Evolutionary conservation across 64 coral and sea anemone species (phyloP).

Genomic region (Montipora sp.): DNA sequence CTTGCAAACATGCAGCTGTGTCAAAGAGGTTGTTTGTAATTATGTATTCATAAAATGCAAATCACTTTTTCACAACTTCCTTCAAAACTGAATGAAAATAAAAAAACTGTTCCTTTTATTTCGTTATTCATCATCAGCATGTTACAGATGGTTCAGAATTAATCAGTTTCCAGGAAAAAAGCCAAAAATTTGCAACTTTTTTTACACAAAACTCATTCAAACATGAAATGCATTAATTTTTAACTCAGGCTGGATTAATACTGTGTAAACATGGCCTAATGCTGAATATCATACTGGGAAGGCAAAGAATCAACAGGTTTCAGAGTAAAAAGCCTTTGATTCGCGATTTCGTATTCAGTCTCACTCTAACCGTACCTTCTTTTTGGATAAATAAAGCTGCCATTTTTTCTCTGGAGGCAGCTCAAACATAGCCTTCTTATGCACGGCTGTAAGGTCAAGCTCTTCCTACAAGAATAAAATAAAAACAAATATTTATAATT

Average conservation of each 20-base stretch:
- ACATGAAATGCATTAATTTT: constrained; percentile 8
- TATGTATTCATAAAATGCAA: constrained; percentile 24
- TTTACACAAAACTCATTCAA: neutral
- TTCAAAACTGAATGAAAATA: neutral
- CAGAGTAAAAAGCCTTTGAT: neutral
- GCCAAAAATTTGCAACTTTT: neutral
- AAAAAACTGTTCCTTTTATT: neutral
- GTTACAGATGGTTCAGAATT: neutral
- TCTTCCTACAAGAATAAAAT: constrained; percentile 87
- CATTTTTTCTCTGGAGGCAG: constrained; percentile 98
- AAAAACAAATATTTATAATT: constrained; percentile 36
- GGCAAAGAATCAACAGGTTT: constrained; percentile 22
- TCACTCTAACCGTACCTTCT: constrained; percentile 70
- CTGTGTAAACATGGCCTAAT: constrained; percentile 20
- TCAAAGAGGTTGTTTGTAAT: neutral
- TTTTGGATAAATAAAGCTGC: constrained; percentile 99
- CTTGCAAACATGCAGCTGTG: constrained; percentile 4
- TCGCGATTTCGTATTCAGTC: neutral
- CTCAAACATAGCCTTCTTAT: constrained; percentile 99
- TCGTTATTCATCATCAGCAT: neutral
- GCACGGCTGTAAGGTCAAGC: constrained; percentile 93
- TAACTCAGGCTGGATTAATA: constrained; percentile 29
- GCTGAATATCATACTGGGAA: constrained; percentile 3
- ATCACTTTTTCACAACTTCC: constrained; percentile 7
- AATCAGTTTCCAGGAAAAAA: neutral